Conservation (phyloP, 2,113 vertebrate species). For the Pampusana beccarii region DNA sequence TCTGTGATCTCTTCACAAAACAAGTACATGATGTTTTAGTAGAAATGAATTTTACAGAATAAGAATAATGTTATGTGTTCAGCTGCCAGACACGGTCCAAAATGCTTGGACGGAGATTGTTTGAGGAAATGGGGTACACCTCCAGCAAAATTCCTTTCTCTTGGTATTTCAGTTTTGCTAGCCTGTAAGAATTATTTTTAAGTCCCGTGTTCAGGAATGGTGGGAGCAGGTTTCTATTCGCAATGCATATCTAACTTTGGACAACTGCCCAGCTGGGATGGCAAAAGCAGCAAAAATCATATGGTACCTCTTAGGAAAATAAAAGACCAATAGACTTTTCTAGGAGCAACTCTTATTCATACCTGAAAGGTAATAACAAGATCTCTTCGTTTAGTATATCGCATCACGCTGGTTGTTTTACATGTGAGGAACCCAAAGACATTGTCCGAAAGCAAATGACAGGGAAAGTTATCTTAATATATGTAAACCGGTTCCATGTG, state of each 20-base stretch:
- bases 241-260: background rate
- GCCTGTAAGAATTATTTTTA: background rate
- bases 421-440: background rate
- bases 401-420: background rate
- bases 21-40: background rate
- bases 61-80: background rate
- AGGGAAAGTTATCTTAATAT: background rate
- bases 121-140: background rate
- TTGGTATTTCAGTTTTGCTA: background rate
- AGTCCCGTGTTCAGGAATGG: background rate
- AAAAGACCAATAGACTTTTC: background rate
- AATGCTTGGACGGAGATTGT: background rate
- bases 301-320: background rate
- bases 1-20: background rate
- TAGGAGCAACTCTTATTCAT: background rate
- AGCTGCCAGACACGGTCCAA: background rate
- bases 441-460: background rate
- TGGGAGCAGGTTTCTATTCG: background rate
- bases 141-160: background rate
- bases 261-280: background rate
- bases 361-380: background rate
- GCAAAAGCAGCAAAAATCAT: background rate
- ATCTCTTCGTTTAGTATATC: background rate
- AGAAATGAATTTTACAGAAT: background rate
- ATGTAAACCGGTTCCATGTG: background rate